Evolutionary conservation across 2,797 vertebrate genomes (phyloP), one percentile per base, ranked within the genome.

Genomic region (Melanotaenia boesemani): DNA sequence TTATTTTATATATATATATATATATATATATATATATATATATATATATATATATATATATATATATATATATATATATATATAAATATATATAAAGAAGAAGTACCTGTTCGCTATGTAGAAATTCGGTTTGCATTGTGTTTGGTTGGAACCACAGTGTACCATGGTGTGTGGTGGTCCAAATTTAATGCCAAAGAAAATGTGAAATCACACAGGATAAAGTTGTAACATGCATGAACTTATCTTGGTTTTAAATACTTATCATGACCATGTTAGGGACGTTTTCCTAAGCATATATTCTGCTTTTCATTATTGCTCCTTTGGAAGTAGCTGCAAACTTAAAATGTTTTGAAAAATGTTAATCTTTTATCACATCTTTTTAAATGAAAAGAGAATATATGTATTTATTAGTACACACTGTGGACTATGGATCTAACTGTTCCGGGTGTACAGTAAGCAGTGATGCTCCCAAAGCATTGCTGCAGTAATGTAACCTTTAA

Each of bases 401-500:
- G 46, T 39, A 16, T n/a, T 50, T 50, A 58, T 34, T 18, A 20
- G 30, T 7, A 56, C 12, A 8, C 22, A 15, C 5, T 66, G 9
- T 66, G 22, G 52, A 22, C 6, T 22, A n/a, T 50, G 11, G 63
- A 72, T 72, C 67, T 22, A 56, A 66, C 67, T 76, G 46, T 59
- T 81, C 20, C 58, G 54, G 34, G 63, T 67, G 26, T n/a, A 4
- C 59, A 48, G 36, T 28, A 72, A 28, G 37, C 65, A 60, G 22
- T 24, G 57, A 60, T 12, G 26, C 59, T 68, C 37, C 39, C 16
- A 34, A 18, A 65, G 58, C 55, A 13, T 37, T 0, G 30, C 79
- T 58, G 37, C 80, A 74, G 79, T 34, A 77, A 77, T 11, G 72
- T n/a, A 61, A 55, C 72, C 60, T 56, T 67, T 26, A 78, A 90